Evolutionary conservation across 2,888 invertebrate genomes (phyloP), one percentile per base, ranked within the genome.

Genomic region (Chymomyza caudatula): DNA sequence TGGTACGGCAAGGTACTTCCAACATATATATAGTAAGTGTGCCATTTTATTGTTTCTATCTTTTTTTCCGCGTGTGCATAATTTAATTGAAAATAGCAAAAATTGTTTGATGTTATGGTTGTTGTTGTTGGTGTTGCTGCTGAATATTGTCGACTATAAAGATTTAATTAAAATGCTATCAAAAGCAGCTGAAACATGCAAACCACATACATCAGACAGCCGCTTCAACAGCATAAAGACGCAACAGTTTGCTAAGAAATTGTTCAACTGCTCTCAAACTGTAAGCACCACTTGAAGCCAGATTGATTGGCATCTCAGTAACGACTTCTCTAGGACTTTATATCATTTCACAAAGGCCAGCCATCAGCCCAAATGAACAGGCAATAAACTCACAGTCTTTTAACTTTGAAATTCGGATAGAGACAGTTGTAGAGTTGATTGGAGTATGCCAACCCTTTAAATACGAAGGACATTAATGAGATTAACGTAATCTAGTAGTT

Each of bases 101-200:
- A 4, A 51, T 15, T 19, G 13, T 19, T 2, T 15, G 20, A n/a
- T 58, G 4, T 43, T 52, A 20, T n/a, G n/a, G n/a, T 57, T 53
- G 54, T 17, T 60, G 42, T 22, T 15, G 20, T 57, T 22, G 43
- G 23, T 54, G 49, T 60, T 57, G 29, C 17, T 51, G 8, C 37
- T 49, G 25, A 49, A 25, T 60, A 43, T 15, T 51, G 49, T 19
- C 22, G 23, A 68, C 68, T 74, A 74, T 77, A 72, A 76, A 72
- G 74, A 72, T 77, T 66, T 65, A 74, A 77, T 78, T 77, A 77
- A 74, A 77, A 70, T 60, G 43, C 68, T 62, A 72, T 77, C 60
- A 74, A 74, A 60, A 60, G 66, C 68, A 72, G 66, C 71, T 76
- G 78, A 69, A 15, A 15, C 19, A 20, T 51, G 2, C 51, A 20